These are phyloP conservation scores for Menidia menidia DNA, from an alignment of 2,797 vertebrate species.

Conservation along the genomic window DNA sequence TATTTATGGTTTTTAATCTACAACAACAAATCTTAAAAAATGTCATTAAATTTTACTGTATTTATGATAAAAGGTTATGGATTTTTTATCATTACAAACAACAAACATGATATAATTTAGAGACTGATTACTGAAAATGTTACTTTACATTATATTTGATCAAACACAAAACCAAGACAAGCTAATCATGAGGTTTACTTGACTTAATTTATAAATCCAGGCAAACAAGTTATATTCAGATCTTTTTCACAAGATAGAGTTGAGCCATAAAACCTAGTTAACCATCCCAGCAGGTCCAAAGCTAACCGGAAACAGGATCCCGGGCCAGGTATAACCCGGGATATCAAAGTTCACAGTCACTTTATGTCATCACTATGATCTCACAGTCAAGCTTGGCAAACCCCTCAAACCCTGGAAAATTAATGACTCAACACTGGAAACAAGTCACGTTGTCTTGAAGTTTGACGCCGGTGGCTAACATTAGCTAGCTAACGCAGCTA, in stretches of 20 bases:
- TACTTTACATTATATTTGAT: too few relatives aligned
- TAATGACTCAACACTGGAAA: too few relatives aligned
- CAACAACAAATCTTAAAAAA: neutral
- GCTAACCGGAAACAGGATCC: neutral
- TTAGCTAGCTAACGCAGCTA: constrained; percentile 2
- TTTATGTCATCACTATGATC: neutral
- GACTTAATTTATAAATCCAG: too few relatives aligned
- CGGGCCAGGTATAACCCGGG: neutral
- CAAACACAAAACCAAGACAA: too few relatives aligned
- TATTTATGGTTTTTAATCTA: too few relatives aligned
- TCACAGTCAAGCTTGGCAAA: neutral
- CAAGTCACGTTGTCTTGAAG: constrained; percentile 25
- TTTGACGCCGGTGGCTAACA: constrained; percentile 38
- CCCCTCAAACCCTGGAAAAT: too few relatives aligned
- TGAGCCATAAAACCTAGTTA: neutral
- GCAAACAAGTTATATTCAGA: too few relatives aligned
- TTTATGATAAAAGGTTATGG: too few relatives aligned
- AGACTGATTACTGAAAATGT: neutral
- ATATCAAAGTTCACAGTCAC: constrained; percentile 38
- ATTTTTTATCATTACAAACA: neutral
- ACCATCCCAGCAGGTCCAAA: neutral
- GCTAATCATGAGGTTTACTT: too few relatives aligned
- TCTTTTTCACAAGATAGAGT: too few relatives aligned
- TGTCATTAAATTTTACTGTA: too few relatives aligned
- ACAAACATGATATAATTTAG: neutral